phyloP scores from a whole-genome alignment of 2,888 invertebrate genomes.

The Tenthredo mesomela region DNA sequence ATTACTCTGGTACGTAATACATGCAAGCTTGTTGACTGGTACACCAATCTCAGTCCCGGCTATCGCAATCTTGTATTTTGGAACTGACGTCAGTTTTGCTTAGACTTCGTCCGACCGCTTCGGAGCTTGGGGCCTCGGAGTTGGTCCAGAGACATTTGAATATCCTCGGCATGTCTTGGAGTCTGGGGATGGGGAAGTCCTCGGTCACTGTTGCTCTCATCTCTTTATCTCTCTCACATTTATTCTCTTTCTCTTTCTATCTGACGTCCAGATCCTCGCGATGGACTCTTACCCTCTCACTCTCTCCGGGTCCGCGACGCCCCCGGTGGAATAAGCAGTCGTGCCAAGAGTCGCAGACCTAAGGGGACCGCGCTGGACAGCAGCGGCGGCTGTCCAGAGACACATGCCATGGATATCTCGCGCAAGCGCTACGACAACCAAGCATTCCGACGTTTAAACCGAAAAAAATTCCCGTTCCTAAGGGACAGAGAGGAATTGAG shows the following conservation, averaged over 20 bases:
- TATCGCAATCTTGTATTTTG: constrained; percentile 46
- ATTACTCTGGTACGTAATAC: background rate
- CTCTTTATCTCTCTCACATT: constrained; percentile 1
- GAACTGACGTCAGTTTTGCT: constrained; percentile 50
- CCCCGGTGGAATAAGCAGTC: constrained; percentile 51
- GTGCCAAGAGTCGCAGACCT: constrained; percentile 47
- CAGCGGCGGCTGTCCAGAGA: constrained; percentile 52
- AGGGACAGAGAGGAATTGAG: constrained; percentile 36
- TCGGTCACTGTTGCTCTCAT: constrained; percentile 13
- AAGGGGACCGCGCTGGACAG: constrained; percentile 49
- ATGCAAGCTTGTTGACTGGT: constrained; percentile 19
- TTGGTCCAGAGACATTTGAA: constrained; percentile 47
- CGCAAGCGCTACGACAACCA: constrained; percentile 51
- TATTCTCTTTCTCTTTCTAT: constrained; percentile 5
- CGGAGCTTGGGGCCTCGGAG: background rate
- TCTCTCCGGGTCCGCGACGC: constrained; percentile 41
- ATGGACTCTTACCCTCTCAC: background rate
- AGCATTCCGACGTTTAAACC: constrained; percentile 51
- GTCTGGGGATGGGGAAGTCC: constrained; percentile 33
- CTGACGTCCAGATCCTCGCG: constrained; percentile 33
- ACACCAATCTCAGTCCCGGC: background rate
- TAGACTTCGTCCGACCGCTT: constrained; percentile 40
- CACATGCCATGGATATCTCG: constrained; percentile 52
- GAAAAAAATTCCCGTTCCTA: constrained; percentile 47
- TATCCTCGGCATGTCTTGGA: constrained; percentile 50